Base-by-base conservation (phyloP, 2,888 invertebrate species). In the Nymphalis polychloros region DNA sequence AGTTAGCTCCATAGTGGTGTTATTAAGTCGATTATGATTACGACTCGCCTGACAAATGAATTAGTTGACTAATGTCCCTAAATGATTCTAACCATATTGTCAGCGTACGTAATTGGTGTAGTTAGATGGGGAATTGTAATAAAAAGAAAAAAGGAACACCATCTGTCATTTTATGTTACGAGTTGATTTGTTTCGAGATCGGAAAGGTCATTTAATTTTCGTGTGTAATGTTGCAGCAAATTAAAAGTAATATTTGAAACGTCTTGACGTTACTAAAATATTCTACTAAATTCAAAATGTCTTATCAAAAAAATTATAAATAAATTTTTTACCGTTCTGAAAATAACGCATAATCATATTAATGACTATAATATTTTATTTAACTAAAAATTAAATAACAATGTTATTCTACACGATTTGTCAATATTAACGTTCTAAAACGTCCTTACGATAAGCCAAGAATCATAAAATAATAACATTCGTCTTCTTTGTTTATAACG, bases 91-190 rank as follows among this genome's bases (percentile, higher is more conserved):
- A 73, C 72, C 73, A 66, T 69, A 75, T 76, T 77, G 78, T 78
- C 77, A 79, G 76, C 71, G 68, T 31, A 55, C 60, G 69, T 76
- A 77, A 80, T 79, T 80, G 77, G 72, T 69, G 70, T 64, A 68
- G 70, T 74, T 75, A 75, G 68, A 59, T 23, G 57, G 55, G 59
- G 52, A 23, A 50, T 41, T 20, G 47, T 55, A 31, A 20, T 48
- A 48, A 63, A 55, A 55, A 31, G 13, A 65, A 48, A 60, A 6
- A 59, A n/a, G 27, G 41, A 63, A 17, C 17, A 23, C 63, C 63
- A 68, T 68, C 67, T 64, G 68, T 64, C 68, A 60, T 64, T 53
- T 59, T 8, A 16, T 35, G 49, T 49, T 60, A 64, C 17, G n/a
- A 16, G 50, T 19, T 57, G 57, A 57, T 57, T 57, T 57, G 35